phyloP scores from a whole-genome alignment of 2,888 invertebrate genomes.

The Diloba caeruleocephala region DNA sequence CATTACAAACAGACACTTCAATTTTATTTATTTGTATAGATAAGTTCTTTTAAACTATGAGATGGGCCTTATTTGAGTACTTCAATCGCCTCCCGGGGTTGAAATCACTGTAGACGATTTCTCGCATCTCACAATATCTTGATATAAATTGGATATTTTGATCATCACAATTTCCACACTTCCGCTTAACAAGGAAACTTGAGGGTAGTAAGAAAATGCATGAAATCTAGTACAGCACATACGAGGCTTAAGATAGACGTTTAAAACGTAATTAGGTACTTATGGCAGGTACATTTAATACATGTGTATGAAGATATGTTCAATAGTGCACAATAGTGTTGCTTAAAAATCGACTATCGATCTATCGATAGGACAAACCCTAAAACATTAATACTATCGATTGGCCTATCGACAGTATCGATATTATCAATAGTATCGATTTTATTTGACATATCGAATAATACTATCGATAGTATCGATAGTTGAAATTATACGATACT shows the following conservation, averaged over 20 bases:
- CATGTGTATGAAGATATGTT: conserved; percentile 21
- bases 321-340: conserved; percentile 35
- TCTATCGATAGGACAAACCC: too few relatives aligned
- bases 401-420: too few relatives aligned
- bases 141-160: background rate
- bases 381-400: too few relatives aligned
- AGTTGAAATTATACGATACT: too few relatives aligned
- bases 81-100: conserved; percentile 15
- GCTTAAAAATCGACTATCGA: too few relatives aligned
- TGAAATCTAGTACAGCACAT: conserved; percentile 28
- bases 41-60: too few relatives aligned
- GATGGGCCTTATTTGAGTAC: conserved; percentile 35
- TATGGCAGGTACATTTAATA: conserved; percentile 41
- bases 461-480: too few relatives aligned
- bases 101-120: conserved; percentile 30
- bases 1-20: too few relatives aligned
- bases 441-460: too few relatives aligned
- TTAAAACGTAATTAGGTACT: conserved; percentile 47
- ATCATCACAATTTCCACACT: conserved; percentile 27
- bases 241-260: conserved; percentile 37
- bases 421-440: too few relatives aligned
- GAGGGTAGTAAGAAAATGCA: conserved; percentile 10
- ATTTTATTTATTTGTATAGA: too few relatives aligned
- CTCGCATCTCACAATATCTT: background rate
- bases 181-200: background rate